Base-by-base conservation (phyloP, 2,888 invertebrate species). In the Xestoiulus laeticollis region DNA sequence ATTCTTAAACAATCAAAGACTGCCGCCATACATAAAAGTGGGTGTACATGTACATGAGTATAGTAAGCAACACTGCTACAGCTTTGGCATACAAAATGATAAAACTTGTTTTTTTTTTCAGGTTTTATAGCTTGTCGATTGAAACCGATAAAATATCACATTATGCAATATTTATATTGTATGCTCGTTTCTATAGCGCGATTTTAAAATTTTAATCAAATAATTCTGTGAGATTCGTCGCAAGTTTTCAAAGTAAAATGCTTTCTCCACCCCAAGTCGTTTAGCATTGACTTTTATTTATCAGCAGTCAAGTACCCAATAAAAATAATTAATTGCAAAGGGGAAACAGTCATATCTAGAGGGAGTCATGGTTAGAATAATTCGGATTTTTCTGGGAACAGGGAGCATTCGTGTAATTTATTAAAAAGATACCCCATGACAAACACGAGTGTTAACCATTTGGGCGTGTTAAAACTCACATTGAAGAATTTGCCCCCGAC, bases 231-330 rank as follows among this genome's bases (percentile, higher is more conserved):
- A 59, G 59, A 19, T 59, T 59, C n/a, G 59, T 59, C n/a, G 19
- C 8, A 19, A n/a, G 12, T 5, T 48, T 48, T 48, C 48, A 48
- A 48, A 48, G 48, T 48, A 12, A 12, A 43, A 10, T 48, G 2
- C 48, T 12, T 48, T 59, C 59, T 59, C 59, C 59, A 59, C 59
- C 59, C 59, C 59, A 22, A 59, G 59, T 59, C 59, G 59, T 19
- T 59, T 19, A 59, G 59, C 59, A 59, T 59, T 59, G 59, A 59
- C 59, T 59, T 59, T 22, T 59, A 59, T 59, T 59, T 59, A 59
- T 59, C 59, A 59, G 59, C 59, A n/a, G 59, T 19, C 6, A 59
- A 19, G 59, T 59, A 5, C n/a, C 2, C 22, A 59, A 59, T 59
- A 59, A 59, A 59, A 59, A 59, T 59, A 59, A 59, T 59, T 59